These are phyloP conservation scores for Tetramorium bicarinatum DNA, from an alignment of 2,888 invertebrate genomes.

Conservation along the genomic window DNA sequence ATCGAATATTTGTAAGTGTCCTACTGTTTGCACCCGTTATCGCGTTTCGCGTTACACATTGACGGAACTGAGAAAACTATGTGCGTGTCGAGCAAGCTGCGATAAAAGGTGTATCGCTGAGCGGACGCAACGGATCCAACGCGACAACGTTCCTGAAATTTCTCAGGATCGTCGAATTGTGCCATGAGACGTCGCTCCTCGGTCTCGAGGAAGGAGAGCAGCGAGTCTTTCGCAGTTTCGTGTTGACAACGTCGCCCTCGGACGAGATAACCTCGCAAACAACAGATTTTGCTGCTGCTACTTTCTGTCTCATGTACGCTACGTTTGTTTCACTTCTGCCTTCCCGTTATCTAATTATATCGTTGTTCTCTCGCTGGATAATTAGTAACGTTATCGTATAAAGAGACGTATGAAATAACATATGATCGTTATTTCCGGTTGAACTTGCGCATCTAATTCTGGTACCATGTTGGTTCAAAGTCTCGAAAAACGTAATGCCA, in stretches of 20 bases:
- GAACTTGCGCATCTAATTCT: background rate
- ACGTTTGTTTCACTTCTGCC: background rate
- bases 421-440: background rate
- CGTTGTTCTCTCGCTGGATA: too few species aligned
- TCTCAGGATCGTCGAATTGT: background rate
- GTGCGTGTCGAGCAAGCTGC: background rate
- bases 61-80: background rate
- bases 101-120: background rate
- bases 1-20: background rate
- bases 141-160: background rate
- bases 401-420: background rate
- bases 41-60: constrained; percentile 1
- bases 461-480: background rate
- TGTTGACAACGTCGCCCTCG: constrained; percentile 8
- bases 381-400: background rate
- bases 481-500: background rate
- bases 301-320: background rate
- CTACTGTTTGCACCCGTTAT: background rate
- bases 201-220: background rate
- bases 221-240: background rate
- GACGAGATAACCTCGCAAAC: constrained; percentile 28
- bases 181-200: constrained; percentile 15
- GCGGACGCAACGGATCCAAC: background rate
- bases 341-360: too few species aligned
- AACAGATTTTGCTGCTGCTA: background rate